Evolutionary conservation across 2,113 vertebrate genomes (phyloP).

Genomic region (Silurus meridionalis): DNA sequence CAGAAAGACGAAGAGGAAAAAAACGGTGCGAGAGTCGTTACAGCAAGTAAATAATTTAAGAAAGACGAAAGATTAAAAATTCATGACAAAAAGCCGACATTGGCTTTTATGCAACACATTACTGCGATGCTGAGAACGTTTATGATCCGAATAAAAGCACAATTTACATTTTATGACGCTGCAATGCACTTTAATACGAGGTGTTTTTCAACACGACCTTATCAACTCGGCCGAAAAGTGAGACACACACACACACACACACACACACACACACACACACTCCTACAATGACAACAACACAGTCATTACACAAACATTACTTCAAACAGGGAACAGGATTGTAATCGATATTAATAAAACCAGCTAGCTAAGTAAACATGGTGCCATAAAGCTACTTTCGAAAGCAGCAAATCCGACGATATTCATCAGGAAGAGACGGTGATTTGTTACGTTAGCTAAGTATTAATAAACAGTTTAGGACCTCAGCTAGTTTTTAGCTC

Average conservation of each 20-base stretch:
- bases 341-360: background rate
- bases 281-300: too few species aligned
- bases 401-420: background rate
- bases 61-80: conserved; percentile 21
- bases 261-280: too few species aligned
- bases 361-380: background rate
- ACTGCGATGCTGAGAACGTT: background rate
- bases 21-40: background rate
- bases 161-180: background rate
- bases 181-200: background rate
- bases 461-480: background rate
- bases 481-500: background rate
- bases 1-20: background rate
- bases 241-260: too few species aligned
- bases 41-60: conserved; percentile 10
- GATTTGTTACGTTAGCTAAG: background rate
- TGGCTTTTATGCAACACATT: conserved; percentile 1
- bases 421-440: background rate
- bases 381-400: background rate
- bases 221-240: background rate
- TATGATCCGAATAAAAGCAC: background rate
- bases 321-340: background rate
- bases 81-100: background rate
- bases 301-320: background rate
- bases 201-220: background rate